A percentile compares a stretch with the other conserved stretches of the same genome.
Evolutionary conservation across 2,888 invertebrate genomes (phyloP).

Genomic region (Tenthredo amoena): DNA sequence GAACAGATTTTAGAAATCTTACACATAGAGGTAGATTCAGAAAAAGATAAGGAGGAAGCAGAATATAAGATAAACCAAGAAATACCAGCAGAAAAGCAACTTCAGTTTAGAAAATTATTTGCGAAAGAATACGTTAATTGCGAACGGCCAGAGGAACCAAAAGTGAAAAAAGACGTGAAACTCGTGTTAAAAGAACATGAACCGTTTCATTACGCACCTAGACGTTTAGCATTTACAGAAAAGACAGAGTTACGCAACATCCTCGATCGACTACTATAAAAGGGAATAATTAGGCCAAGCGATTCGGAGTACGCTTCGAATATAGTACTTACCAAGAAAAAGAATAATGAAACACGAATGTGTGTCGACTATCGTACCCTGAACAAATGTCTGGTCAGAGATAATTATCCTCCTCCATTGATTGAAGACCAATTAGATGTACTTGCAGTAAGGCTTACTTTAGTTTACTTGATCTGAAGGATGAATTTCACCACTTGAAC

Average conservation of each 20-base stretch:
- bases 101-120: conserved; percentile 48
- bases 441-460: conserved; percentile 57
- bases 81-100: conserved; percentile 43
- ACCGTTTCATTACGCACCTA: conserved; percentile 56
- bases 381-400: conserved; percentile 56
- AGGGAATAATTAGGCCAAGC: conserved; percentile 54
- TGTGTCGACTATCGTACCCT: conserved; percentile 59
- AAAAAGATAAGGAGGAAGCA: background rate
- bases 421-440: conserved; percentile 60
- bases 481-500: conserved; percentile 60
- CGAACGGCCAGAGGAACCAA: conserved; percentile 50
- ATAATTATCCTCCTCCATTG: conserved; percentile 59
- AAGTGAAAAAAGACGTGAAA: conserved; percentile 51
- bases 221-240: conserved; percentile 56
- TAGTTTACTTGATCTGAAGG: conserved; percentile 60
- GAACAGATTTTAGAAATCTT: background rate
- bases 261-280: conserved; percentile 55
- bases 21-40: background rate
- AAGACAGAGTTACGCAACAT: conserved; percentile 56
- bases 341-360: conserved; percentile 59
- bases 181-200: conserved; percentile 53
- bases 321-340: conserved; percentile 57
- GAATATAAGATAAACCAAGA: conserved; percentile 25
- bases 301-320: conserved; percentile 56
- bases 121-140: conserved; percentile 52